Conservation (phyloP, 1,140 invertebrate species). For the Diabrotica undecimpunctata region DNA sequence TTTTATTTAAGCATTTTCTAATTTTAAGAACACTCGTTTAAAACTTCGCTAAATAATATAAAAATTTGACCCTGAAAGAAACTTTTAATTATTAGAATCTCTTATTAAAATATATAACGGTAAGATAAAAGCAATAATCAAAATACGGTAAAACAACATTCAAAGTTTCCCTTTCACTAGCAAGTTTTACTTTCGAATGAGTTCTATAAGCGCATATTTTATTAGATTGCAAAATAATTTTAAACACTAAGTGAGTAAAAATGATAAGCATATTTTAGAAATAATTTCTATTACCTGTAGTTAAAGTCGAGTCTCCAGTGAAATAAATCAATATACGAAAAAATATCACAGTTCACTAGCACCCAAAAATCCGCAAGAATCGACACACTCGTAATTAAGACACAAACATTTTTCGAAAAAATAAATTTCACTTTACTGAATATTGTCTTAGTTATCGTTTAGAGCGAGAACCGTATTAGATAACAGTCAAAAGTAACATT, state of each 20-base stretch:
- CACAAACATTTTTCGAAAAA: slow-evolving; percentile 11
- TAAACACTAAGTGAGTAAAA: not conserved
- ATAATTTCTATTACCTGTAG: slow-evolving; percentile 3
- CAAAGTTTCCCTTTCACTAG: slow-evolving; percentile 14
- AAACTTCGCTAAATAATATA: too few species aligned
- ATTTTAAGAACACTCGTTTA: too few species aligned
- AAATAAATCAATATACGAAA: not conserved
- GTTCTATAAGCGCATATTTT: slow-evolving; percentile 8
- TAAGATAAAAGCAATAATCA: too few species aligned
- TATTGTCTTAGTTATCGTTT: not conserved
- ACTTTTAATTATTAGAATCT: too few species aligned
- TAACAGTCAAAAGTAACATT: slow-evolving; percentile 16
- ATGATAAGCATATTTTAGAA: not conserved
- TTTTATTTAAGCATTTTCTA: too few species aligned
- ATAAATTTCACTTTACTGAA: slow-evolving; percentile 4
- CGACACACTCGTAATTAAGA: not conserved
- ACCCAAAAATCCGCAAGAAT: slow-evolving; percentile 4
- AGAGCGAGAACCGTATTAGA: slow-evolving; percentile 7
- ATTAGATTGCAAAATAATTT: not conserved
- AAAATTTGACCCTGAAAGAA: too few species aligned
- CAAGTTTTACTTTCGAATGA: slow-evolving; percentile 16
- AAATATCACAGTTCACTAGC: slow-evolving; percentile 18
- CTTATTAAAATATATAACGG: too few species aligned
- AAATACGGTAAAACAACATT: too few species aligned
- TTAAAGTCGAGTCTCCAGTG: not conserved